Evolutionary conservation across 2,797 vertebrate species (phyloP), one percentile per base, ranked within the genome.

Genomic region (Spinibarbus caldwelli): DNA sequence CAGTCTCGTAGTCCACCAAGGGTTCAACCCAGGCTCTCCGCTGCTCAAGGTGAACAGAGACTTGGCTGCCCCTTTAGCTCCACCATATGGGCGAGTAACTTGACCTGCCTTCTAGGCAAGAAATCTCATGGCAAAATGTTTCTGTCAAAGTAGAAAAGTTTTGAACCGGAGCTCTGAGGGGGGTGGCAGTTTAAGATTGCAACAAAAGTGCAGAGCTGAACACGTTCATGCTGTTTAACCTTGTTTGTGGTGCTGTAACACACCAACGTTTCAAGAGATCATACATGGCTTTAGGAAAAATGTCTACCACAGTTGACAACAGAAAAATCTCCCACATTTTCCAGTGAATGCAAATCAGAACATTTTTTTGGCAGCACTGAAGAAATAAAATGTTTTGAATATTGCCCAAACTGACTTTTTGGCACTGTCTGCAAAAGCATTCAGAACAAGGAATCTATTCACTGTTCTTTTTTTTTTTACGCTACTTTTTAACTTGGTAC

Each of bases 1-100:
- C 93, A 93, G 71, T 94, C 90, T 91, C 86, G 79, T 79, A 86
- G 91, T 92, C 93, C 91, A 87, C 76, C n/a, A 43, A 87, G 59
- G 70, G 83, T 90, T 91, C 87, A 85, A 89, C 78, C 78, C 76
- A 47, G 85, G 86, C 89, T 87, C 90, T 87, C 83, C 72, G 5
- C 83, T 84, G 87, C 87, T 89, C 87, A 91, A 92, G 91, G 92
- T 93, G 91, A 92, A 90, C 88, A 73, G 88, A 88, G 78, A 71
- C 75, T 83, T 88, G 79, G 87, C 89, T 86, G 90, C 86, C 90
- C 89, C 89, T 87, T 68, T 81, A 90, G 85, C 87, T 87, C 84
- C 36, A 14, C 89, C 92, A 90, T 88, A 89, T 92, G 92, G 86
- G 81, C 9, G 47, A 80, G 87, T 90, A 91, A 85, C 86, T 57